These are phyloP conservation scores for Chloebia gouldiae DNA, from an alignment of 2,113 vertebrate genomes.

Conservation along the genomic window DNA sequence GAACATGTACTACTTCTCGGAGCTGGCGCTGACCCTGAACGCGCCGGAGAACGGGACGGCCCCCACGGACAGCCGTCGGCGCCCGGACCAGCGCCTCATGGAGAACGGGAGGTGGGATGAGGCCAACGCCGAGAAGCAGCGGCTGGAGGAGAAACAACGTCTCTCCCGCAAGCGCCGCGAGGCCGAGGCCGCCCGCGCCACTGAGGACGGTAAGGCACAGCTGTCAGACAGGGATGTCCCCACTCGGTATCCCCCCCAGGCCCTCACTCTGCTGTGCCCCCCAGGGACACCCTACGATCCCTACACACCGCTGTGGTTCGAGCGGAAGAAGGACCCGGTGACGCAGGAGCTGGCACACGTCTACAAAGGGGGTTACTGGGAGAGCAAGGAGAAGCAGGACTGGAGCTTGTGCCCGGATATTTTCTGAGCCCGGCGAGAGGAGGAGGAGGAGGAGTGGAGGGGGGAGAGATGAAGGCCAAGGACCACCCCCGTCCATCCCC, in stretches of 20 bases:
- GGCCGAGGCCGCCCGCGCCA: conserved; percentile 75
- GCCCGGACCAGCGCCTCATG: conserved; percentile 94
- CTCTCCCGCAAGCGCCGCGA: conserved; percentile 83
- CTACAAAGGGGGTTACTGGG: conserved; percentile 95
- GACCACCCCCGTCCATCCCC: not conserved
- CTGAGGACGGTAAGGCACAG: conserved; percentile 76
- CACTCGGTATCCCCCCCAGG: not conserved
- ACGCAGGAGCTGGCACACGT: conserved; percentile 88
- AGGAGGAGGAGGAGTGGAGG: not conserved
- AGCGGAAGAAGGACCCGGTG: conserved; percentile 80
- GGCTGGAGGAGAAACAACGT: conserved; percentile 95
- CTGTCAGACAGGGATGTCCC: accelerated
- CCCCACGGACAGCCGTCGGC: conserved; percentile 88
- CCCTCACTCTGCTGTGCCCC: not conserved
- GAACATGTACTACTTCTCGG: conserved; percentile 96
- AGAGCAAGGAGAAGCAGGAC: conserved; percentile 83
- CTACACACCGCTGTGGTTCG: conserved; percentile 91
- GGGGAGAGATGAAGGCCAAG: not conserved
- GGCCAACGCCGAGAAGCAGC: conserved; percentile 92
- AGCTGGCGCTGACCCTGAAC: conserved; percentile 90
- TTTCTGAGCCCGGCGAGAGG: conserved; percentile 70
- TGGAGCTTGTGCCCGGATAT: conserved; percentile 90
- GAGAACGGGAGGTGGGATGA: conserved; percentile 95
- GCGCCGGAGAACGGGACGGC: conserved; percentile 85
- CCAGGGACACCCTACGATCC: conserved; percentile 70